Percentiles rank a stretch among this genome's conserved stretches.
Evolutionary conservation across 2,888 invertebrate genomes (phyloP).

Genomic region (Mythimna impura): DNA sequence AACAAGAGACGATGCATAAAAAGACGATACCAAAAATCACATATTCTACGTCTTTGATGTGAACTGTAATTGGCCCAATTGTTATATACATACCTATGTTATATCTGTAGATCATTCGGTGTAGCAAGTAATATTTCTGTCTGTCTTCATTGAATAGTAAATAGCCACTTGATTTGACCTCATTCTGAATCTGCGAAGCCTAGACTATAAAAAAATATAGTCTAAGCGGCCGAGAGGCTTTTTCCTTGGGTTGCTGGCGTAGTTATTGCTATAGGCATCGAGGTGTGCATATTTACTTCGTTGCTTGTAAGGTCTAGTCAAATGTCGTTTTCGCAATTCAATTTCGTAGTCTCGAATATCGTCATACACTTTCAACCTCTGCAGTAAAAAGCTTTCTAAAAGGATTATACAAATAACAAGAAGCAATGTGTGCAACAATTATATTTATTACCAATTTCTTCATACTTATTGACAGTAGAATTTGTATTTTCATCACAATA

Average conservation of each 20-base stretch:
- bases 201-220: neutral
- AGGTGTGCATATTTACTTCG: neutral
- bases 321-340: too few species aligned
- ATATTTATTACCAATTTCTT: neutral
- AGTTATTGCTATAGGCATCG: neutral
- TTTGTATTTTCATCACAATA: neutral
- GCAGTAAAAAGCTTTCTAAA: neutral
- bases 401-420: neutral
- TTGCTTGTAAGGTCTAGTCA: neutral
- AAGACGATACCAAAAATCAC: neutral
- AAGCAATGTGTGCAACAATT: neutral
- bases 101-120: neutral
- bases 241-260: neutral
- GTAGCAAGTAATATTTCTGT: neutral
- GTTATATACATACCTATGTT: neutral
- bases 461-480: neutral
- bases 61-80: neutral
- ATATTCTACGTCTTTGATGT: slow-evolving; percentile 1
- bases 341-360: slow-evolving; percentile 1
- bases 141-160: neutral
- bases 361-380: neutral
- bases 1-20: neutral
- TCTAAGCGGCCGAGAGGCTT: neutral
- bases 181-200: neutral
- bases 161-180: neutral